Evolutionary conservation across 2,888 invertebrate species (phyloP).

Genomic region (Apantesis nais): DNA sequence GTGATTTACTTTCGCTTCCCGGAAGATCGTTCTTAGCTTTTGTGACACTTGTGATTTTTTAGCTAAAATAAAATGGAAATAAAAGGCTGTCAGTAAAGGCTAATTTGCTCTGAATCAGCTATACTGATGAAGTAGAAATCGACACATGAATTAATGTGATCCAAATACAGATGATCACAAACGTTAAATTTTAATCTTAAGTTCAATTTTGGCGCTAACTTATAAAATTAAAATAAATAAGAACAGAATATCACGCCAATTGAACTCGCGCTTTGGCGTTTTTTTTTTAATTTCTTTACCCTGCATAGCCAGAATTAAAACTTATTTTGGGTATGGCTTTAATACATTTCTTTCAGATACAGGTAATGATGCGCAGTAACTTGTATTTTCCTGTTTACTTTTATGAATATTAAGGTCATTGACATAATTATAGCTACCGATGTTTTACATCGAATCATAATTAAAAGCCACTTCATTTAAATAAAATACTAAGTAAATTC

Average conservation of each 20-base stretch:
- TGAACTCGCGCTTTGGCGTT: too few species aligned
- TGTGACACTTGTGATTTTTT: not conserved
- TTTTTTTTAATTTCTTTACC: not conserved
- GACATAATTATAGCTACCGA: conserved; percentile 23
- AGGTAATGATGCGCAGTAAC: not conserved
- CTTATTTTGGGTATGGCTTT: not conserved
- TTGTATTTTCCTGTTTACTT: conserved; percentile 34
- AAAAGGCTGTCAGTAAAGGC: too few species aligned
- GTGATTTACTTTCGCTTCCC: too few species aligned
- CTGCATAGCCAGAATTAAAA: not conserved
- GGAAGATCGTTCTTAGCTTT: not conserved
- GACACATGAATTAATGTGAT: too few species aligned
- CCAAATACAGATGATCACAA: too few species aligned
- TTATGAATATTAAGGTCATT: conserved; percentile 23
- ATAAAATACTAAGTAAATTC: conserved; percentile 6
- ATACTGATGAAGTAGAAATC: too few species aligned
- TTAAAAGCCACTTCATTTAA: conserved; percentile 22
- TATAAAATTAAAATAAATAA: too few species aligned
- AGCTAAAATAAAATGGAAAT: not conserved
- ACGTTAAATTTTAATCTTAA: too few species aligned
- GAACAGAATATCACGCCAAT: too few species aligned
- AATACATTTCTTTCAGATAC: not conserved
- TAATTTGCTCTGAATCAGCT: too few species aligned
- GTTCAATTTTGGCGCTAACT: too few species aligned
- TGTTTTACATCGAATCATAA: not conserved